A percentile compares a stretch with the other conserved stretches of the same genome.
Conservation (phyloP, 2,113 vertebrate genomes). For the Tragulus kanchil region DNA sequence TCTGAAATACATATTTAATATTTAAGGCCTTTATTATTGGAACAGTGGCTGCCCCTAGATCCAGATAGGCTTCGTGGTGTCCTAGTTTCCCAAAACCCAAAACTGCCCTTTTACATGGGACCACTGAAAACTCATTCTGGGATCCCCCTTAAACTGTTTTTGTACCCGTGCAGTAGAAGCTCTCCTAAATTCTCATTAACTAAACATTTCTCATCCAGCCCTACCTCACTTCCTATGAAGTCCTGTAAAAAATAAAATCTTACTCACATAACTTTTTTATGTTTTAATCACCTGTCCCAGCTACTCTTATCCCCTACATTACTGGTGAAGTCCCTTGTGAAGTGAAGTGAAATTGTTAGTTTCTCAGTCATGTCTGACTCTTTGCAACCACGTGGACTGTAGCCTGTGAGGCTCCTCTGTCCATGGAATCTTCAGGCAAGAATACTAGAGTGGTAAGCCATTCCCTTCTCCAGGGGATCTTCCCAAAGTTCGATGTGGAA, state of each 20-base stretch:
- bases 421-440: background rate
- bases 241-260: background rate
- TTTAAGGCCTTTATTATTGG: too few species aligned
- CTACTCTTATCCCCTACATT: background rate
- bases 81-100: background rate
- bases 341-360: background rate
- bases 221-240: background rate
- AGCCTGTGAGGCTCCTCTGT: background rate
- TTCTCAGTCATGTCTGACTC: background rate
- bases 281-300: background rate
- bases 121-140: background rate
- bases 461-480: background rate
- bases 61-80: background rate
- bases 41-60: background rate
- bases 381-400: background rate
- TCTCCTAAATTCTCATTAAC: background rate
- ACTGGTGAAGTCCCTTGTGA: background rate
- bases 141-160: background rate
- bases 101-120: background rate
- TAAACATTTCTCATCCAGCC: background rate
- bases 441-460: background rate
- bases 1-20: background rate
- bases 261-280: background rate
- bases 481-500: background rate
- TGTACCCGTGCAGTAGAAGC: background rate